Evolutionary conservation across 2,797 vertebrate species (phyloP).

Genomic region (Periparus ater): DNA sequence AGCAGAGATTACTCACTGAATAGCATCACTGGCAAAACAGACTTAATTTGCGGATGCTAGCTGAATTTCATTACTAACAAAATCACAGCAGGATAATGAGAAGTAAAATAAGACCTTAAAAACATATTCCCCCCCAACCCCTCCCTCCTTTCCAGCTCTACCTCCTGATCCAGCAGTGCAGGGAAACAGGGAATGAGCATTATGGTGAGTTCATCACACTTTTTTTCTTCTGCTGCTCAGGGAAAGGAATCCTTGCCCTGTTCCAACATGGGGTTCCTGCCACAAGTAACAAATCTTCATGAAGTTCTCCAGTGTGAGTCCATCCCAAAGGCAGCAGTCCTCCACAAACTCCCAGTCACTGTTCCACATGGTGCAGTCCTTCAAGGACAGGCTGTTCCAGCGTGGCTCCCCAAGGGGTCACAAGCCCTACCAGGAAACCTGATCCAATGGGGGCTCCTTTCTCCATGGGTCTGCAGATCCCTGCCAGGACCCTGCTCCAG

Average conservation of each 20-base stretch:
- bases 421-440: neutral
- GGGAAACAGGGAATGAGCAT: neutral
- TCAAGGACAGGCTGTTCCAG: neutral
- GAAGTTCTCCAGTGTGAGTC: neutral
- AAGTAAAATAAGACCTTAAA: neutral
- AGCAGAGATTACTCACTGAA: neutral
- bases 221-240: neutral
- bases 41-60: neutral
- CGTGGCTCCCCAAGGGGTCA: accelerated
- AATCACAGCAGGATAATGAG: neutral
- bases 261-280: neutral
- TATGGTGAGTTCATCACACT: neutral
- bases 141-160: neutral
- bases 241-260: neutral
- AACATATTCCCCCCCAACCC: neutral
- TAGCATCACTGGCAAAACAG: neutral
- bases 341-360: neutral
- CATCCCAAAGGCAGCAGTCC: neutral
- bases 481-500: neutral
- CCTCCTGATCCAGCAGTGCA: neutral
- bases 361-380: neutral
- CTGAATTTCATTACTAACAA: neutral
- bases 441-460: accelerated
- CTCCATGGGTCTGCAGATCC: neutral
- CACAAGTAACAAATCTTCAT: neutral